These are phyloP conservation scores for Rotaria sp. DNA, from an alignment of 2,888 invertebrate genomes.

Conservation along the genomic window DNA sequence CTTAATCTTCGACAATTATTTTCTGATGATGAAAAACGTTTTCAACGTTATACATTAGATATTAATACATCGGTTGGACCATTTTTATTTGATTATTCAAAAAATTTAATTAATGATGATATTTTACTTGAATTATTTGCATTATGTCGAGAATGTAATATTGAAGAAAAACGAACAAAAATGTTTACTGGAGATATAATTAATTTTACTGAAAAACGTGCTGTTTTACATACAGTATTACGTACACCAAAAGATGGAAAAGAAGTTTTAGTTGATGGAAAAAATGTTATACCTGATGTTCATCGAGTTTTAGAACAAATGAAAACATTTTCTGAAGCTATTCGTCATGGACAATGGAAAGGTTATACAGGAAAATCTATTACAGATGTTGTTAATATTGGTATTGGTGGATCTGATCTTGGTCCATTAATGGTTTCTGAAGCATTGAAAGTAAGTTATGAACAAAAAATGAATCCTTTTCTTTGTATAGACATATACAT, in stretches of 20 bases:
- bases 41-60: constrained; percentile 74
- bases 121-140: constrained; percentile 69
- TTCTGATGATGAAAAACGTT: constrained; percentile 70
- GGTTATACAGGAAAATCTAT: constrained; percentile 84
- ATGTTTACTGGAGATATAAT: constrained; percentile 91
- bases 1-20: constrained; percentile 78
- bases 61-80: constrained; percentile 79
- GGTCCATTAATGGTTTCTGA: constrained; percentile 98
- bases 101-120: constrained; percentile 78
- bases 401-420: constrained; percentile 96
- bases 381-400: constrained; percentile 95
- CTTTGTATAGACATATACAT: no score
- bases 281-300: constrained; percentile 64
- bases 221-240: constrained; percentile 87
- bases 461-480: no score
- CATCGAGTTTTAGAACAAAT: constrained; percentile 76
- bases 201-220: constrained; percentile 90
- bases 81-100: constrained; percentile 87
- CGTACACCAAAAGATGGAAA: constrained; percentile 70
- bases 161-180: constrained; percentile 75
- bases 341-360: constrained; percentile 62
- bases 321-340: constrained; percentile 78
- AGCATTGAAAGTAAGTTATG: constrained; percentile 66
- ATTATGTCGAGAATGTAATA: constrained; percentile 70
- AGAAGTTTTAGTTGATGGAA: constrained; percentile 73